Conservation (phyloP, 2,888 invertebrate genomes). For the Orchestes rusci region DNA sequence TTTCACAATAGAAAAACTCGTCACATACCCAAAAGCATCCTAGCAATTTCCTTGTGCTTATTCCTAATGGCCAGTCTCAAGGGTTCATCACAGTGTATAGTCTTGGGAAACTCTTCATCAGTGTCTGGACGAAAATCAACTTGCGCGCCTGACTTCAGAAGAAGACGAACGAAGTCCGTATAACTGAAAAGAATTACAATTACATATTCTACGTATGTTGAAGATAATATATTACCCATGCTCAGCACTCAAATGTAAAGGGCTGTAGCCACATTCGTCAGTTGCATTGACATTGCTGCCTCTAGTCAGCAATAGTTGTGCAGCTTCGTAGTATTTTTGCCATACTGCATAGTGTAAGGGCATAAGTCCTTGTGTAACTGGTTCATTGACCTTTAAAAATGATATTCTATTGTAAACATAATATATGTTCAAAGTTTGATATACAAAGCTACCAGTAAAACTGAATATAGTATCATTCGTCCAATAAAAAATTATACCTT, state of each 20-base stretch:
- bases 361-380: slow-evolving; percentile 78
- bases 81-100: slow-evolving; percentile 77
- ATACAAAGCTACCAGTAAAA: too few species aligned
- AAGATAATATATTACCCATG: slow-evolving; percentile 53
- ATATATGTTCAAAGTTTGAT: too few species aligned
- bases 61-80: slow-evolving; percentile 82
- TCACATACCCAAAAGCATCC: slow-evolving; percentile 40
- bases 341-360: slow-evolving; percentile 91
- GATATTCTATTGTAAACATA: neutral
- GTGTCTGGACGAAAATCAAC: slow-evolving; percentile 73
- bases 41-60: slow-evolving; percentile 67
- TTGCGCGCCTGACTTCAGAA: slow-evolving; percentile 70
- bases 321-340: slow-evolving; percentile 75
- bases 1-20: neutral
- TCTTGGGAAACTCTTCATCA: slow-evolving; percentile 62
- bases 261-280: slow-evolving; percentile 87
- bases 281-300: slow-evolving; percentile 76
- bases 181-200: slow-evolving; percentile 44
- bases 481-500: too few species aligned
- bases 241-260: slow-evolving; percentile 84
- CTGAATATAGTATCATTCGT: too few species aligned
- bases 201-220: slow-evolving; percentile 26
- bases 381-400: slow-evolving; percentile 54
- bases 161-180: slow-evolving; percentile 60
- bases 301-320: slow-evolving; percentile 69